Evolutionary conservation across 1,140 invertebrate species (phyloP).

Genomic region (Papilio glaucus): DNA sequence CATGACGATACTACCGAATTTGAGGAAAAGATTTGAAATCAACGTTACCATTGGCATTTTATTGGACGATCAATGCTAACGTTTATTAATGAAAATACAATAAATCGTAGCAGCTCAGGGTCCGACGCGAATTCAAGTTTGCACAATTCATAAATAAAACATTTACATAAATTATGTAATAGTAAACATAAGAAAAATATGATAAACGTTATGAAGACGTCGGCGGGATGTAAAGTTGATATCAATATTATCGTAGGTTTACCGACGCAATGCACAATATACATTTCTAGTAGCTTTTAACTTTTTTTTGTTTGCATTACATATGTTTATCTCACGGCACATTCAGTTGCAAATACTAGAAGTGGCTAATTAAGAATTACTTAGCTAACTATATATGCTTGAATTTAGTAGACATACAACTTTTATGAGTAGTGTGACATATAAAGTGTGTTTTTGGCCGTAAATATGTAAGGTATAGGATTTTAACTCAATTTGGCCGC

Average conservation of each 20-base stretch:
- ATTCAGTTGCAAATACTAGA: neutral
- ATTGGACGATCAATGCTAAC: constrained; percentile 27
- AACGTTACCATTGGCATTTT: constrained; percentile 18
- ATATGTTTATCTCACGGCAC: neutral
- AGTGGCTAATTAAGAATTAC: neutral
- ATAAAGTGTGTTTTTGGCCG: no score
- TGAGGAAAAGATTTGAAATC: constrained; percentile 27
- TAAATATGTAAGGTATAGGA: no score
- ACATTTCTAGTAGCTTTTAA: neutral
- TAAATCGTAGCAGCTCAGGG: constrained; percentile 31
- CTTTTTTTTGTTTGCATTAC: neutral
- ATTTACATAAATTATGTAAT: constrained; percentile 28
- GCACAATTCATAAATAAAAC: constrained; percentile 36
- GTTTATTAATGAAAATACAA: constrained; percentile 33
- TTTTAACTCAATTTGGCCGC: no score
- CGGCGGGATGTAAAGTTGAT: neutral
- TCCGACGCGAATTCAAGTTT: constrained; percentile 24
- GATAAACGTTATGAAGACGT: neutral
- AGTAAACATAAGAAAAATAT: constrained; percentile 17
- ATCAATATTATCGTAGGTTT: neutral
- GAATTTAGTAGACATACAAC: no score
- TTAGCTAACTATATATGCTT: no score
- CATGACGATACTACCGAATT: constrained; percentile 1
- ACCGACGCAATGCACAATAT: neutral
- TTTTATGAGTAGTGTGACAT: no score